Conservation (phyloP, 2,888 invertebrate genomes). For the Micoletzkya japonica region DNA sequence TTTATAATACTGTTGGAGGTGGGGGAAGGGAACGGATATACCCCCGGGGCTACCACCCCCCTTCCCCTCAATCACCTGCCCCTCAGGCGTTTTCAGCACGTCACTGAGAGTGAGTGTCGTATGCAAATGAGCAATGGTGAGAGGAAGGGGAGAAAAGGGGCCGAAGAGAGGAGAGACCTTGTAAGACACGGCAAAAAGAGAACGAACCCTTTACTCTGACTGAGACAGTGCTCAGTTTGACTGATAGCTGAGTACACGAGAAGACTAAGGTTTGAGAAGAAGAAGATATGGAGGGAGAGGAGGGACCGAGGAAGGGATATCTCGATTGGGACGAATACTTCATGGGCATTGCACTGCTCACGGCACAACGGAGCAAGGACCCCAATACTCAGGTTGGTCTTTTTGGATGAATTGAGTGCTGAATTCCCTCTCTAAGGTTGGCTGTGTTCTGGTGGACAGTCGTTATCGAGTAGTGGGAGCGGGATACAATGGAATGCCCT, state of each 20-base stretch:
- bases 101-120: background rate
- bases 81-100: background rate
- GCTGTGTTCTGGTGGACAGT: slow-evolving; percentile 87
- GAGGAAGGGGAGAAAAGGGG: slow-evolving; percentile 1
- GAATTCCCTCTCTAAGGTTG: slow-evolving; percentile 67
- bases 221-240: too few relatives aligned
- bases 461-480: slow-evolving; percentile 86
- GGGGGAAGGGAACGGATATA: too few relatives aligned
- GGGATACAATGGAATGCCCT: slow-evolving; percentile 97
- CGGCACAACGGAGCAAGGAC: slow-evolving; percentile 91
- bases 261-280: too few relatives aligned
- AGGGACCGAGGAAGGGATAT: slow-evolving; percentile 70
- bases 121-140: slow-evolving; percentile 18
- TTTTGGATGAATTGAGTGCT: background rate
- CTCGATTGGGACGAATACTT: slow-evolving; percentile 91
- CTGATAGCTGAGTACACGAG: too few relatives aligned
- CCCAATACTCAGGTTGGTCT: slow-evolving; percentile 80
- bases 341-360: slow-evolving; percentile 87
- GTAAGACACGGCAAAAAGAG: background rate
- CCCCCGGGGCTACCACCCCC: too few relatives aligned
- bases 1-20: too few relatives aligned
- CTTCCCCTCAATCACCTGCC: background rate
- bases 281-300: too few relatives aligned
- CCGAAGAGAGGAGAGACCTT: background rate
- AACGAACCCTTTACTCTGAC: background rate